Evolutionary conservation across 1,140 invertebrate species (phyloP), one percentile per base, ranked within the genome.

Genomic region (Eupristina koningsbergeri): DNA sequence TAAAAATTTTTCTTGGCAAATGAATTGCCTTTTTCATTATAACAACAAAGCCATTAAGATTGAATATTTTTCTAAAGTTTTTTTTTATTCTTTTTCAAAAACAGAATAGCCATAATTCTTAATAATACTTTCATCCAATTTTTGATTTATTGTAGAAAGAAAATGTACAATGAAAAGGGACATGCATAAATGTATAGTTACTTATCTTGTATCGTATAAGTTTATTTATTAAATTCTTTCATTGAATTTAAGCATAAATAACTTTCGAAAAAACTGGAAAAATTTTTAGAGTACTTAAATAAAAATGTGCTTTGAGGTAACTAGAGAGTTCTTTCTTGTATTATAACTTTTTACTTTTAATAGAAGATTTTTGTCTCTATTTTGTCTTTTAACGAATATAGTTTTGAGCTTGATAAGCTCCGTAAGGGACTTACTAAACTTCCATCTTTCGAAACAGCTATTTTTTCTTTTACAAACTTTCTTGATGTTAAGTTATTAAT

Each of bases 331-430:
- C 34, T 67, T 39, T 47, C 5, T 39, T 19, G 64, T 69, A 36
- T 53, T 80, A 39, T 29, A 81, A 71, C 79, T 73, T 80, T 80
- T 71, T 80, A 53, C 79, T 71, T 15, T 73, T 64, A 41, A 15
- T 61, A 41, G 50, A 73, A 73, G 50, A 73, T 74, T 81, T 81
- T 81, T 73, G 53, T 81, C 67, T 73, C 69, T 39, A 58, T 41
- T 58, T 73, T 41, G 79, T 58, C 47, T 34, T 34, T 41, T 58
- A 81, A 81, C 67, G 67, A 79, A 73, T 73, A 31, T 50, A 81
- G 50, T 81, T 81, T 81, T 81, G 47, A 81, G 79, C 71, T 81
- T 81, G 67, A 81, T 81, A 81, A 73, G 67, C 79, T 73, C 67
- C n/a, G 67, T 5, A 45, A 58, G 47, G 36, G 9, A 58, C 69